Evolutionary conservation across 1,140 invertebrate species (phyloP).

Genomic region (Ceratina japonica): DNA sequence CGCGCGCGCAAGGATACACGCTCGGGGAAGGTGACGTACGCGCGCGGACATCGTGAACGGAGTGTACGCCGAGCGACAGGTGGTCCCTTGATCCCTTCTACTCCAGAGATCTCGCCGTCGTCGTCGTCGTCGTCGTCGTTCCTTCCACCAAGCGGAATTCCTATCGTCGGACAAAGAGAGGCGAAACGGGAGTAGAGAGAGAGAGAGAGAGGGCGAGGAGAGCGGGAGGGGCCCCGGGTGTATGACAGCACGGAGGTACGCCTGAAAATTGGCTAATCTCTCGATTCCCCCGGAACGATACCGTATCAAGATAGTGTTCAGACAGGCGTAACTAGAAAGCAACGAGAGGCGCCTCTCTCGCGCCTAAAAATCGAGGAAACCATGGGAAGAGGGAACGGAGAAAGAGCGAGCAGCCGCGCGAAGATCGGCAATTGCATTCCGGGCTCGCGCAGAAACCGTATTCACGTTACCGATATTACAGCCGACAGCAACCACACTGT

Average conservation of each 20-base stretch:
- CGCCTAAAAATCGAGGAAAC: constrained; percentile 2
- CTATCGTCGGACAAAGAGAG: constrained; percentile 33
- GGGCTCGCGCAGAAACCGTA: constrained; percentile 32
- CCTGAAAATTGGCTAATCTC: constrained; percentile 20
- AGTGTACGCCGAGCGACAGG: constrained; percentile 59
- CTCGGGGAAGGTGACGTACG: constrained; percentile 37
- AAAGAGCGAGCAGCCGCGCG: neutral
- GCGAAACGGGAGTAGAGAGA: constrained; percentile 13
- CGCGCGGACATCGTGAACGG: constrained; percentile 43
- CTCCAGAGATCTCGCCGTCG: constrained; percentile 34
- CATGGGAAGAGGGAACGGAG: constrained; percentile 1
- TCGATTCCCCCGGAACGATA: constrained; percentile 14
- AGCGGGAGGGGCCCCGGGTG: too few species aligned
- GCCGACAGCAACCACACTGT: constrained; percentile 8
- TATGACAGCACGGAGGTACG: neutral
- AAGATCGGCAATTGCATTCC: constrained; percentile 31
- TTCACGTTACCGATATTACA: constrained; percentile 45
- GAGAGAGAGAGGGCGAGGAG: neutral
- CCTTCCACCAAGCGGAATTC: constrained; percentile 45
- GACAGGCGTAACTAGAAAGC: constrained; percentile 8
- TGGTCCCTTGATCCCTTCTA: constrained; percentile 58
- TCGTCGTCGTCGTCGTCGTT: constrained; percentile 58
- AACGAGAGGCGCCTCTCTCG: neutral
- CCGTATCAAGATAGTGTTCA: constrained; percentile 9
- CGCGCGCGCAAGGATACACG: constrained; percentile 11